Conservation (phyloP, 2,113 vertebrate genomes). For the Suricata suricatta region DNA sequence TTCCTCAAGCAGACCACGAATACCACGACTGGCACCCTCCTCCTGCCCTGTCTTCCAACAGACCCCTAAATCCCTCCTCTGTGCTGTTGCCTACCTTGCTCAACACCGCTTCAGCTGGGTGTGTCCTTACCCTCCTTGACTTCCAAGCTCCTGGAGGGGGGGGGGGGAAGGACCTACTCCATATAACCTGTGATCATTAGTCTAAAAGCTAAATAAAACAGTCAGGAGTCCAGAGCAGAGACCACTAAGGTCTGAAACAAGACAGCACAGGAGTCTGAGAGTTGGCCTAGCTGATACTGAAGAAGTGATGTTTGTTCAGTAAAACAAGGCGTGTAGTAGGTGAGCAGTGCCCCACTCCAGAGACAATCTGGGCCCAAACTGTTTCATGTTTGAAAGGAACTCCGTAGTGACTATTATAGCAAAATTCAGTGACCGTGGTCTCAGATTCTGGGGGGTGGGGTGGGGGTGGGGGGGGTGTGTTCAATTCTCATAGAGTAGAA, state of each 20-base stretch:
- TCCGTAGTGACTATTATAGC: not conserved
- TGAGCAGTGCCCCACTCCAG: not conserved
- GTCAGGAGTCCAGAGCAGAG: not conserved
- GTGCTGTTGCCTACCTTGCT: not conserved
- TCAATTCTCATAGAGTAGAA: not conserved
- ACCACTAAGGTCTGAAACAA: not conserved
- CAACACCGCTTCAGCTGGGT: not conserved
- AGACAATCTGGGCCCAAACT: not conserved
- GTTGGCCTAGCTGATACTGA: not conserved
- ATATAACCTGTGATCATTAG: not conserved
- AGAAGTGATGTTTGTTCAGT: not conserved
- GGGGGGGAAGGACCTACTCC: not conserved
- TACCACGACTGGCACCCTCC: not conserved
- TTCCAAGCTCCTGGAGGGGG: not conserved
- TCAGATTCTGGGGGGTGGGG: not conserved
- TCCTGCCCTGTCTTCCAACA: rapidly evolving
- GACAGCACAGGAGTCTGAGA: not conserved
- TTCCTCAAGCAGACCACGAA: not conserved
- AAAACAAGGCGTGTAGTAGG: not conserved
- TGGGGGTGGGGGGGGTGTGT: rapidly evolving
- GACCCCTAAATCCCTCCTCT: too few species aligned
- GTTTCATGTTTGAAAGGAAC: not conserved
- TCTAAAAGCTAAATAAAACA: not conserved
- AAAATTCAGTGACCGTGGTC: not conserved
- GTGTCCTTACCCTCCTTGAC: not conserved